These are phyloP conservation scores for Pelodytes ibericus DNA, from an alignment of 2,797 vertebrate genomes.

Conservation along the genomic window DNA sequence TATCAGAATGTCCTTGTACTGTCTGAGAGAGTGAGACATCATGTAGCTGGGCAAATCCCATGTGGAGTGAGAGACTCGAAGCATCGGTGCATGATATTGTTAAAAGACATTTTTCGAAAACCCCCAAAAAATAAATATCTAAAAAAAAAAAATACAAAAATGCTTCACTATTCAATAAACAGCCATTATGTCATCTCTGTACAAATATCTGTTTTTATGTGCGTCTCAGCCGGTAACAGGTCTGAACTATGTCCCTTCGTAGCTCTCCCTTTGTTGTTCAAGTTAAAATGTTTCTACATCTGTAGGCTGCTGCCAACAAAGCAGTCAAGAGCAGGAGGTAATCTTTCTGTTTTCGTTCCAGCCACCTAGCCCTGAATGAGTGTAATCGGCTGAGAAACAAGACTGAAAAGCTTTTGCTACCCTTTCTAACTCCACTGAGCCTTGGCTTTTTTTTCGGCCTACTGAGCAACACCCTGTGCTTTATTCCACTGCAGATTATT, in stretches of 20 bases:
- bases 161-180: conserved; percentile 46
- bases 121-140: neutral
- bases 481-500: conserved; percentile 69
- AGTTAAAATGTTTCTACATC: conserved; percentile 66
- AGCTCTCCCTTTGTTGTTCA: conserved; percentile 62
- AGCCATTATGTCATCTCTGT: conserved; percentile 42
- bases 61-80: conserved; percentile 39
- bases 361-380: conserved; percentile 87
- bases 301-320: conserved; percentile 66
- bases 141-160: conserved; percentile 3
- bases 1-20: conserved; percentile 49
- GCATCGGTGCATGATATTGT: conserved; percentile 40
- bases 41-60: conserved; percentile 51
- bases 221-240: conserved; percentile 57
- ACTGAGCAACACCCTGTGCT: conserved; percentile 63
- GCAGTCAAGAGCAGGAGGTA: conserved; percentile 74
- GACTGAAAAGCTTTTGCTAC: conserved; percentile 70
- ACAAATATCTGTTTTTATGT: conserved; percentile 55
- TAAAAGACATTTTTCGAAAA: conserved; percentile 14
- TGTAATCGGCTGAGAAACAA: conserved; percentile 90
- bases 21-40: conserved; percentile 53
- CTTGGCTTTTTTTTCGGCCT: conserved; percentile 61
- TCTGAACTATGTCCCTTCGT: conserved; percentile 49
- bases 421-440: conserved; percentile 71
- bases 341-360: conserved; percentile 90